Base-by-base conservation (phyloP, 1,140 invertebrate species). In the Conus ventricosus region DNA sequence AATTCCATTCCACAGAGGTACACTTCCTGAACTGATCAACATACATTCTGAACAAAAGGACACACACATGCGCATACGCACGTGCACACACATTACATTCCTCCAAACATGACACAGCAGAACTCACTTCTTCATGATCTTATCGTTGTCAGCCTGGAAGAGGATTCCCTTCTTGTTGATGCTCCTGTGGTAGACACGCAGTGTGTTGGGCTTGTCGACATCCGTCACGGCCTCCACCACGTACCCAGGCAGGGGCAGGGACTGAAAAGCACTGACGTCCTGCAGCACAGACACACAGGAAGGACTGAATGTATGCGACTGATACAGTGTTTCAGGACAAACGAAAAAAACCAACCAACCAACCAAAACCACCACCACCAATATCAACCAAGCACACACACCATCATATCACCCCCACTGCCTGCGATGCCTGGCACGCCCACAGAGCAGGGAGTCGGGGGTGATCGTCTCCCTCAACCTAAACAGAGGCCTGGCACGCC, bases 201-300 rank as follows among this genome's bases (percentile, higher is more conserved):
- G 96, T 15, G 96, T 95, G 88, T 96, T 94, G 25, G 95, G 94
- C 86, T 95, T 94, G 87, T 96, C 96, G 54, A 93, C 85, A 67
- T 91, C 91, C 88, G 71, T 13, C 54, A 91, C 89, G 11, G 93
- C 94, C 27, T 92, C 90, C 4, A 96, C 95, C 11, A 93, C 93
- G 86, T 96, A 96, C 25, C 96, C 96, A 23, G 96, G 97, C 93
- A 97, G 95, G 0, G 97, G 97, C 0, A 96, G 96, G 0, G 96
- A 96, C 0, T 96, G 96, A 90, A 97, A 93, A 17, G 97, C 96
- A 92, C 95, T 95, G 0, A 93, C 91, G 91, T 96, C 95, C 95
- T 95, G 90, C 17, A 92, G 88, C 89, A 81, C 17, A 92, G 88
- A 85, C 80, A 86, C 88, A 39, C 6, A 67, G 57, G 4, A 20